Evolutionary conservation across 2,888 invertebrate genomes (phyloP), one percentile per base, ranked within the genome.

Genomic region (Plebejus argus): DNA sequence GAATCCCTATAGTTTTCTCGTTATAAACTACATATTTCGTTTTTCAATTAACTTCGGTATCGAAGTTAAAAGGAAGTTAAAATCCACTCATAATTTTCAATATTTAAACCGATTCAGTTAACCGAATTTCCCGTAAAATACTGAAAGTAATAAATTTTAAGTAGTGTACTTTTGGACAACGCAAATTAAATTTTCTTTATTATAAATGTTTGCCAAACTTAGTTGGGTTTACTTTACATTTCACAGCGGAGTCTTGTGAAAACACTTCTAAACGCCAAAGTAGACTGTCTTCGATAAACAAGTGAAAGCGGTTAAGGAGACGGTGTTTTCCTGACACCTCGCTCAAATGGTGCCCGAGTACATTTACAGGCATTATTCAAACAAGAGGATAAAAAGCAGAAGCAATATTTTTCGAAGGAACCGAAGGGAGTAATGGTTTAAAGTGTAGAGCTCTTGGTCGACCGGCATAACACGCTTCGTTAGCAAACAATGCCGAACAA

Each of bases 301-400:
- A 91, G 87, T 87, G 83, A 89, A 91, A 92, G 92, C 89, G 91
- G 93, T 71, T 91, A 90, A 28, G 53, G 88, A 90, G 86, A 86
- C 89, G 88, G 86, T 89, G 89, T 90, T 91, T 90, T 88, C 89
- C 86, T 88, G 91, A 89, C 91, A 93, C 93, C 93, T 93, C 90
- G 87, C 88, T 90, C 88, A 90, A 91, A 91, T 90, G 90, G 90
- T 89, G 86, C 87, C 88, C 86, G 86, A 91, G 92, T 91, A 91
- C 92, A 88, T 90, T 92, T 91, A 91, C 91, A 90, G 89, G 89
- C 91, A 93, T 93, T 92, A 93, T 93, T 93, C 93, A 93, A 94
- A 93, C 93, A 92, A 92, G 91, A 90, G 89, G 91, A 92, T 93
- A 93, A 93, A 93, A 93, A 93, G 92, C 91, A 89, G 85, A 87